Percentiles rank a stretch among this genome's conserved stretches.
Conservation (phyloP, 2,113 vertebrate species). For the Sakesphorus luctuosus region DNA sequence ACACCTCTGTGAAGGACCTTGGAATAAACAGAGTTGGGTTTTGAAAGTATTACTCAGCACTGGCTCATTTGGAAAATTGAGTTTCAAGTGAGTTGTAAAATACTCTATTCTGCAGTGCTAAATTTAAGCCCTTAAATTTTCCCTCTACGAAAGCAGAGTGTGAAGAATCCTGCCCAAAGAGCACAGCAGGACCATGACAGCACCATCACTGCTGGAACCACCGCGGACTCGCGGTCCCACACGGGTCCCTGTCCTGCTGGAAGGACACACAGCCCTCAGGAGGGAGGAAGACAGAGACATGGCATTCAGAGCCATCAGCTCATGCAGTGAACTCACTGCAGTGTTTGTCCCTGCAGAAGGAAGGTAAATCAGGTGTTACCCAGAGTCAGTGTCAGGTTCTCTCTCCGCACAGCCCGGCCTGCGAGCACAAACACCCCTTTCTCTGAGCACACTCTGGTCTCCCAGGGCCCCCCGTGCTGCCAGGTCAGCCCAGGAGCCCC, state of each 20-base stretch:
- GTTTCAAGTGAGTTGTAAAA: background rate
- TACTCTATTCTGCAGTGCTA: background rate
- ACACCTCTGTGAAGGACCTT: background rate
- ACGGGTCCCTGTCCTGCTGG: background rate
- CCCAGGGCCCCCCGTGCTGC: background rate
- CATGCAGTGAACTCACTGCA: background rate
- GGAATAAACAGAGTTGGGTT: background rate
- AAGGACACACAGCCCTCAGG: background rate
- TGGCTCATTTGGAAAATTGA: background rate
- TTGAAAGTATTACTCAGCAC: background rate
- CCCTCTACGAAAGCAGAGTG: constrained; percentile 19
- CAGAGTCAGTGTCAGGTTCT: background rate
- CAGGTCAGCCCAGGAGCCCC: background rate
- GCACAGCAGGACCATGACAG: background rate
- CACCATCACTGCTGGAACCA: background rate
- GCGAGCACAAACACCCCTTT: background rate
- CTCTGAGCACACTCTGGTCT: background rate
- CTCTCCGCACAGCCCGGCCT: background rate
- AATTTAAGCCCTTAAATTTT: constrained; percentile 57
- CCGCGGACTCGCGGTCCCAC: accelerated
- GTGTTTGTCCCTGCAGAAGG: background rate
- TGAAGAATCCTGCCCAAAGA: background rate
- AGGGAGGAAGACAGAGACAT: constrained; percentile 49
- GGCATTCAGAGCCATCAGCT: background rate
- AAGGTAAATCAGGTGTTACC: background rate